Conservation (phyloP, 1,140 invertebrate species). For the Pseudomyrmex pallidus region DNA sequence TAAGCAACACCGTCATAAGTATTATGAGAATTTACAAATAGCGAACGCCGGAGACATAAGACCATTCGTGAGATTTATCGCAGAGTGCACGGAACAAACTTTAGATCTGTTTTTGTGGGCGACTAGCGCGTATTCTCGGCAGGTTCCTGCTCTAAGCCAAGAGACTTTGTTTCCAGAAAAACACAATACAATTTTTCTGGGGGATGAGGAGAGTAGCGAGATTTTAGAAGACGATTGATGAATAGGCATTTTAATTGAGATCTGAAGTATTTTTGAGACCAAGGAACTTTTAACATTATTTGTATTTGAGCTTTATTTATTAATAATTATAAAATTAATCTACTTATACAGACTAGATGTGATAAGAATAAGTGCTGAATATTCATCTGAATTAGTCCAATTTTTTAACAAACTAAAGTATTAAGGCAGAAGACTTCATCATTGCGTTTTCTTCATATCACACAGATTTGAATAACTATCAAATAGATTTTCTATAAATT, state of each 20-base stretch:
- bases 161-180: slow-evolving; percentile 76
- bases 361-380: not conserved
- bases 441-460: too few species aligned
- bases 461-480: too few species aligned
- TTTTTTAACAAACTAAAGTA: too few species aligned
- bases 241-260: not conserved
- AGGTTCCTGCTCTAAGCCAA: slow-evolving; percentile 84
- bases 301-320: slow-evolving; percentile 41
- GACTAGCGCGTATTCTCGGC: slow-evolving; percentile 86
- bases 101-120: slow-evolving; percentile 97
- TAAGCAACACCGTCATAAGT: slow-evolving; percentile 94
- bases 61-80: slow-evolving; percentile 98
- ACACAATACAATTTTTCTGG: slow-evolving; percentile 78
- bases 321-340: not conserved
- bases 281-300: slow-evolving; percentile 51
- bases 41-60: slow-evolving; percentile 97
- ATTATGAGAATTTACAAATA: slow-evolving; percentile 94
- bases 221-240: slow-evolving; percentile 72
- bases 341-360: not conserved
- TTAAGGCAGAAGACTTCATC: too few species aligned
- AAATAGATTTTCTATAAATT: too few species aligned
- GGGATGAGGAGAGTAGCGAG: slow-evolving; percentile 67
- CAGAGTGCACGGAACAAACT: slow-evolving; percentile 96
- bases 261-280: slow-evolving; percentile 60
- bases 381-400: too few species aligned